Base-by-base conservation (phyloP, 2,888 invertebrate genomes). In the Acanthopleura granulata region DNA sequence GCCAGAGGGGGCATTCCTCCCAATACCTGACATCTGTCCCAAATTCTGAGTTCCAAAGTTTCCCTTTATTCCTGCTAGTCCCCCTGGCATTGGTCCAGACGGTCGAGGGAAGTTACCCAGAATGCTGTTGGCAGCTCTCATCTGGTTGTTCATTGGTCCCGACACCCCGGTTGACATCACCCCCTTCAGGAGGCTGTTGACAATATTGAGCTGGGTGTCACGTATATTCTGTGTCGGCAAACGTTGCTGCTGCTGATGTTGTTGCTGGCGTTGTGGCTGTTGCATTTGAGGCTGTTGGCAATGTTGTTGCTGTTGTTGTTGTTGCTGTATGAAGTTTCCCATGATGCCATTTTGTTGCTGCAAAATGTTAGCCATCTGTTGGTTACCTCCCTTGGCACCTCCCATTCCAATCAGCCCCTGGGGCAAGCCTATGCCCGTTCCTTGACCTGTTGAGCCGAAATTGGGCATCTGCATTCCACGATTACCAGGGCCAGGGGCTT, bases 151-250 rank as follows among this genome's bases (percentile, higher is more conserved):
- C 25, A 27, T 22, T 16, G 1, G 22, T 22, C 66, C 29, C 3
- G 66, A 27, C 6, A 27, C 16, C 6, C 66, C 66, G 4, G 3
- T 40, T 6, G 66, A 27, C 66, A 66, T 66, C 14, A 14, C 66
- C 29, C 66, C 66, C 29, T 27, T 66, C 6, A 66, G 29, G 15
- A 66, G 66, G 25, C 25, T 66, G 25, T 66, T 66, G 15, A 66
- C 66, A 16, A 66, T 66, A 6, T 22, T 66, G 22, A 66, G 66
- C 25, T 66, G 66, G 22, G 66, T 66, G 29, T 66, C 66, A 6
- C 66, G 66, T 27, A 66, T 66, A 27, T 66, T 66, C 29, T 66
- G 66, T 27, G 29, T 27, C 3, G 66, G 66, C 29, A 66, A 25
- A 16, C 25, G 22, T 6, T 22, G 29, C 27, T 27, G 27, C 25